Percentiles rank a stretch among this genome's conserved stretches.
Conservation (phyloP, 1,140 invertebrate genomes). For the Eriosoma lanigerum region DNA sequence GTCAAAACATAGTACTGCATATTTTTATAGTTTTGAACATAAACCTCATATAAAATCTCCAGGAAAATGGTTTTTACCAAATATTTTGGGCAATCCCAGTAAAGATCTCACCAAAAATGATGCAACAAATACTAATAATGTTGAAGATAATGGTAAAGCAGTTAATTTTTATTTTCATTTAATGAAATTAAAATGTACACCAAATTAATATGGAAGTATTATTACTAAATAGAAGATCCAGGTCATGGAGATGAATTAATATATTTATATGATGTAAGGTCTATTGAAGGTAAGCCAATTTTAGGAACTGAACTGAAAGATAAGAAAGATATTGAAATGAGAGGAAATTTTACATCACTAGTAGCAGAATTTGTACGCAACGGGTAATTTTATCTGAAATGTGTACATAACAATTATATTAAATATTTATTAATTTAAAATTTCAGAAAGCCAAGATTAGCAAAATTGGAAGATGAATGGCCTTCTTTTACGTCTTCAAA, state of each 20-base stretch:
- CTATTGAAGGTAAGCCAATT: conserved; percentile 54
- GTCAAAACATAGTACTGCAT: conserved; percentile 64
- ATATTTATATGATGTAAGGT: conserved; percentile 55
- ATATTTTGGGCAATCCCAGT: conserved; percentile 25
- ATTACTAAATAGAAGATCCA: conserved; percentile 19
- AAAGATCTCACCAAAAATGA: conserved; percentile 6
- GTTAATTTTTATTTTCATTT: conserved; percentile 6
- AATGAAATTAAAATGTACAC: not conserved
- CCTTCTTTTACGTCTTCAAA: conserved; percentile 59
- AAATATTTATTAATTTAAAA: conserved; percentile 18
- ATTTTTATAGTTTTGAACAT: conserved; percentile 74
- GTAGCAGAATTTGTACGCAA: conserved; percentile 68
- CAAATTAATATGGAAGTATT: not conserved
- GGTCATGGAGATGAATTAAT: conserved; percentile 56
- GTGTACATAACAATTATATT: not conserved
- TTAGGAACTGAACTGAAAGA: conserved; percentile 56
- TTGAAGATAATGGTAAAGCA: conserved; percentile 25
- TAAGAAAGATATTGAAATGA: conserved; percentile 64
- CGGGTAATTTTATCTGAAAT: conserved; percentile 56
- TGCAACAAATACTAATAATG: not conserved
- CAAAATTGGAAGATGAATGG: conserved; percentile 52
- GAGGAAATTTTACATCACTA: conserved; percentile 66
- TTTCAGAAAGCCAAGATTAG: conserved; percentile 54
- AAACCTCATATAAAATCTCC: conserved; percentile 56
- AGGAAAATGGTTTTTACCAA: conserved; percentile 45